A percentile compares a stretch with the other conserved stretches of the same genome.
phyloP scores from a whole-genome alignment of 1,140 invertebrate genomes.

The Pseudomyrmex pallidus region DNA sequence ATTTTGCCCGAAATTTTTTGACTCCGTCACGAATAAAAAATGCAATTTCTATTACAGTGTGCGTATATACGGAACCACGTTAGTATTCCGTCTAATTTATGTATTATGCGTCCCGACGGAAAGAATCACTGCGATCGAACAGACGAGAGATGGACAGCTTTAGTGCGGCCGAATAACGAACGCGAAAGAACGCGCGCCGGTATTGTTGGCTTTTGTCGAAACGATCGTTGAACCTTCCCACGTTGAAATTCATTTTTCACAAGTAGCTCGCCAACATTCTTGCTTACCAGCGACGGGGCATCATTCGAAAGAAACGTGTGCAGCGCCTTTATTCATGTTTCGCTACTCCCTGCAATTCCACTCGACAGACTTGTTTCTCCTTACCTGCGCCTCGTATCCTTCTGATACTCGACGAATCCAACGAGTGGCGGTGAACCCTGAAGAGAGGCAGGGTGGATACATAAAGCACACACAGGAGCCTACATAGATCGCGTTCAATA shows the following conservation, averaged over 20 bases:
- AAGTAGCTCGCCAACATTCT: constrained; percentile 25
- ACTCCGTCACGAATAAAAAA: not conserved
- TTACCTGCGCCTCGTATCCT: not conserved
- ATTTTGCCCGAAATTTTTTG: not conserved
- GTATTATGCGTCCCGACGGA: not conserved
- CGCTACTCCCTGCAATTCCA: constrained; percentile 5
- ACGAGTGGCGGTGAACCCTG: constrained; percentile 21
- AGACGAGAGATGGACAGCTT: not conserved
- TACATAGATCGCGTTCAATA: constrained; percentile 19
- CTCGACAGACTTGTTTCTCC: constrained; percentile 42
- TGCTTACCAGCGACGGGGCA: not conserved
- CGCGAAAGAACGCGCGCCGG: not conserved
- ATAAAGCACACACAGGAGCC: not conserved
- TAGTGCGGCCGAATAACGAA: constrained; percentile 17
- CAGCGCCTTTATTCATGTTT: constrained; percentile 36
- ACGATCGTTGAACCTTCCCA: not conserved
- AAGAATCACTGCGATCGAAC: not conserved
- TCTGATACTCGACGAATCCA: not conserved
- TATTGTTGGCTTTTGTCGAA: constrained; percentile 43
- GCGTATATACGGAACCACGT: too few relatives aligned
- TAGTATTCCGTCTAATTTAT: not conserved
- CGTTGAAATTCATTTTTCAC: constrained; percentile 50
- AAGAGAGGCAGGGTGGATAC: constrained; percentile 4
- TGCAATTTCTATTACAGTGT: not conserved
- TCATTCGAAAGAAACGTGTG: constrained; percentile 23